Percentiles rank a stretch among this genome's conserved stretches.
Conservation (phyloP, 2,113 vertebrate species). For the Oxyruncus cristatus region DNA sequence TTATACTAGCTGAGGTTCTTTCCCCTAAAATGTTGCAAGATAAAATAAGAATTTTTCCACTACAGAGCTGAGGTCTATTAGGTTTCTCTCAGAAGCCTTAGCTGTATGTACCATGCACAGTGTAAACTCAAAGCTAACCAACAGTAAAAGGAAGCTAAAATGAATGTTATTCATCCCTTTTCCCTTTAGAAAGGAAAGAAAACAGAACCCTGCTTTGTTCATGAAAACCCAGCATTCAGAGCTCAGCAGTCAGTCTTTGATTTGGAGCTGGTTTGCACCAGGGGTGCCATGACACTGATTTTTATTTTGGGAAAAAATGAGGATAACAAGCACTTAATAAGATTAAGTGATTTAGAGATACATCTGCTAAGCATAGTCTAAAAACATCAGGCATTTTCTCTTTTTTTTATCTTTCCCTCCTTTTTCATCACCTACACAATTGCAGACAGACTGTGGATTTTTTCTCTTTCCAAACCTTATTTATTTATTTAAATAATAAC, state of each 20-base stretch:
- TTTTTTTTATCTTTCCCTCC: neutral
- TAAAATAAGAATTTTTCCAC: neutral
- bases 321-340: slow-evolving; percentile 34
- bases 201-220: slow-evolving; percentile 1
- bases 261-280: slow-evolving; percentile 7
- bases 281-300: neutral
- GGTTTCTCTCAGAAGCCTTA: neutral
- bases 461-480: neutral
- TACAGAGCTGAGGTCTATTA: neutral
- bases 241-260: slow-evolving; percentile 40
- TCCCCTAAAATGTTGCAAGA: neutral
- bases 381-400: neutral
- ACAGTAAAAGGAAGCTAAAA: neutral
- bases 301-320: neutral
- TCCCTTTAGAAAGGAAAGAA: neutral
- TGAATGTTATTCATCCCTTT: neutral
- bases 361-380: neutral
- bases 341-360: slow-evolving; percentile 53
- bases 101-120: neutral
- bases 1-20: neutral
- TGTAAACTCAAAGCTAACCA: neutral
- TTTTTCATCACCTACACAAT: neutral
- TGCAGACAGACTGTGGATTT: neutral
- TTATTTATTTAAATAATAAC: neutral
- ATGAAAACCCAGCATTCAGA: slow-evolving; percentile 4